Conservation (phyloP, 2,113 vertebrate species). For the Apus apus region DNA sequence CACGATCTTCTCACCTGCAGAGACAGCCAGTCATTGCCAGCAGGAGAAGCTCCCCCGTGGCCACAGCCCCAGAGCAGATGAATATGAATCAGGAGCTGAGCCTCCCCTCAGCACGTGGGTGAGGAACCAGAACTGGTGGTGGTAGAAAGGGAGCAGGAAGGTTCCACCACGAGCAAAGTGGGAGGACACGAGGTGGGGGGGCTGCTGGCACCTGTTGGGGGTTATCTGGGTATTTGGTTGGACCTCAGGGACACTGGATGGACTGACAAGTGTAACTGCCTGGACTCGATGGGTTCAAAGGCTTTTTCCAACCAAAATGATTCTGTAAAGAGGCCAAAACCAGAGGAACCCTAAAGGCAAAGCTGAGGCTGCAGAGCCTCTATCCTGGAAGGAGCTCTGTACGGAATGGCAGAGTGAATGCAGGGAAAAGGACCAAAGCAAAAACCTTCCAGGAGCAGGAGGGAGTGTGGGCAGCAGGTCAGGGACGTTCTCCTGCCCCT, state of each 20-base stretch:
- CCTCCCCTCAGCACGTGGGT: accelerated
- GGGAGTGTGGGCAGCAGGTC: neutral
- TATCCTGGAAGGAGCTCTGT: neutral
- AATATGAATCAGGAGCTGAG: neutral
- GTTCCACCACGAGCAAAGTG: neutral
- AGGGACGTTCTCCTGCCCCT: no score
- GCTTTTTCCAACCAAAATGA: no score
- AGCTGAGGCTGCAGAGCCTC: neutral
- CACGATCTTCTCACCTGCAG: constrained; percentile 9
- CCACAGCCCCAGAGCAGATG: neutral
- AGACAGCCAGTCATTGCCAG: accelerated
- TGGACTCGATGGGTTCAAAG: neutral
- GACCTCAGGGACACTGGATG: accelerated
- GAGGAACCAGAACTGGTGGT: neutral
- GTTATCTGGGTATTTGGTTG: accelerated
- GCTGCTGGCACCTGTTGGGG: neutral
- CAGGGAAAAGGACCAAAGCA: neutral
- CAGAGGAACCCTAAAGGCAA: neutral
- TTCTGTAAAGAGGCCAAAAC: neutral
- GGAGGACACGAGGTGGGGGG: neutral
- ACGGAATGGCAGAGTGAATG: neutral
- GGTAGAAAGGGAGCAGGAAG: neutral
- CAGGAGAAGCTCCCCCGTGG: neutral
- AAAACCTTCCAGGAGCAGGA: neutral
- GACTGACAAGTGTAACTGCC: neutral